Conservation (phyloP, 30 jellyfish, hydroid and myxozoan genomes). For the Turritopsis dohrnii region DNA sequence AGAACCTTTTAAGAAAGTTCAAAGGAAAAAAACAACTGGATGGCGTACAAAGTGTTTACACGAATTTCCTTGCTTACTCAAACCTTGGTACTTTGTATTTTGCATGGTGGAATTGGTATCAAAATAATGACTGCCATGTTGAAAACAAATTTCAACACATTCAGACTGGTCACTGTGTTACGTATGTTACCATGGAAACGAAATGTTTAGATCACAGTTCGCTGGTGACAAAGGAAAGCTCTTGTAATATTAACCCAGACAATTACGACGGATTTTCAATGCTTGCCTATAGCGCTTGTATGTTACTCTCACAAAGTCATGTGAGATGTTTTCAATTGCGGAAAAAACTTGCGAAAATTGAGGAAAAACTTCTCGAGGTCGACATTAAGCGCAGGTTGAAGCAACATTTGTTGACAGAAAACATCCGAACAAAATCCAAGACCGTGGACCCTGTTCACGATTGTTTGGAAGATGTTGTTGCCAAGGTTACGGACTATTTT, state of each 20-base stretch:
- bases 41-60: neutral
- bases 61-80: slow-evolving; percentile 9
- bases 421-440: neutral
- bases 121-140: neutral
- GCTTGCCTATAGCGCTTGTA: neutral
- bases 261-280: neutral
- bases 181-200: neutral
- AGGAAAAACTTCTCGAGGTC: neutral
- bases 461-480: neutral
- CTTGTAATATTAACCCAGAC: neutral
- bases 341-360: neutral
- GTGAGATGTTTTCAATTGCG: neutral
- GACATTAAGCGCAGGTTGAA: slow-evolving; percentile 2
- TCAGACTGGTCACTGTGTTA: neutral
- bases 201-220: neutral
- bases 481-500: neutral
- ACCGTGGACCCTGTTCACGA: neutral
- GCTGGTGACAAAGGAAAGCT: neutral
- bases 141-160: neutral
- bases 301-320: neutral
- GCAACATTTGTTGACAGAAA: slow-evolving; percentile 2
- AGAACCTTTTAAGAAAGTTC: neutral
- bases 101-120: neutral
- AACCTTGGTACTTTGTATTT: neutral
- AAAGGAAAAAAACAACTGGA: neutral